phyloP scores from a whole-genome alignment of 2,113 vertebrate genomes.

The Lates calcarifer region DNA sequence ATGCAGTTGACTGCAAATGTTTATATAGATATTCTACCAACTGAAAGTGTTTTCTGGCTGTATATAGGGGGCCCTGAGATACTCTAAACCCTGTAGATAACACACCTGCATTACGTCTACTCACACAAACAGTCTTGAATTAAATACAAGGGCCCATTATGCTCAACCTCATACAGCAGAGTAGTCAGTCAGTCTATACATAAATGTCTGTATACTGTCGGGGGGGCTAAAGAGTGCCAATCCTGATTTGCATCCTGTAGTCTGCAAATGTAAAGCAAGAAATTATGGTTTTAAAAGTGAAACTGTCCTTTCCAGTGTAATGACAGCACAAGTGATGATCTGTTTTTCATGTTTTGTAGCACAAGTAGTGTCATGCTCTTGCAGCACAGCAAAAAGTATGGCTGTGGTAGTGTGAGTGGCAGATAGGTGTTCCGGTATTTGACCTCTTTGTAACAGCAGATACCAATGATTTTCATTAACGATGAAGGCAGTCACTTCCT shows the following conservation, averaged over 20 bases:
- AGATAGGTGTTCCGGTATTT: neutral
- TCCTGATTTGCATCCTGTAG: too few species aligned
- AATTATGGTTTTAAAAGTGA: too few species aligned
- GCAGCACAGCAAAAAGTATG: neutral
- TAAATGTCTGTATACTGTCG: too few species aligned
- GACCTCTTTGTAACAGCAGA: neutral
- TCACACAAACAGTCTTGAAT: constrained; percentile 2
- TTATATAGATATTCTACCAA: neutral
- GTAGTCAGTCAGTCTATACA: too few species aligned
- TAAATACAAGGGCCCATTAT: neutral
- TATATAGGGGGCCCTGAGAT: neutral
- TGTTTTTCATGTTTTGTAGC: neutral
- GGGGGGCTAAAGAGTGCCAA: too few species aligned
- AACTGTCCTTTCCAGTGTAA: neutral
- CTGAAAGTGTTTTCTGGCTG: neutral
- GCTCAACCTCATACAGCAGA: neutral
- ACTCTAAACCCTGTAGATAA: neutral
- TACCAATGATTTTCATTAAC: neutral
- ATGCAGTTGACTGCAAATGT: neutral
- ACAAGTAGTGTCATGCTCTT: neutral
- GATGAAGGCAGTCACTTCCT: neutral
- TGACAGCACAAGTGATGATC: neutral
- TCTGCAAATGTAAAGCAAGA: too few species aligned
- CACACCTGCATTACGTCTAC: neutral
- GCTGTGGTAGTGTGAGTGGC: neutral